Evolutionary conservation across 1,140 invertebrate species (phyloP), one percentile per base, ranked within the genome.

Genomic region (Drosophila subpulchrella): DNA sequence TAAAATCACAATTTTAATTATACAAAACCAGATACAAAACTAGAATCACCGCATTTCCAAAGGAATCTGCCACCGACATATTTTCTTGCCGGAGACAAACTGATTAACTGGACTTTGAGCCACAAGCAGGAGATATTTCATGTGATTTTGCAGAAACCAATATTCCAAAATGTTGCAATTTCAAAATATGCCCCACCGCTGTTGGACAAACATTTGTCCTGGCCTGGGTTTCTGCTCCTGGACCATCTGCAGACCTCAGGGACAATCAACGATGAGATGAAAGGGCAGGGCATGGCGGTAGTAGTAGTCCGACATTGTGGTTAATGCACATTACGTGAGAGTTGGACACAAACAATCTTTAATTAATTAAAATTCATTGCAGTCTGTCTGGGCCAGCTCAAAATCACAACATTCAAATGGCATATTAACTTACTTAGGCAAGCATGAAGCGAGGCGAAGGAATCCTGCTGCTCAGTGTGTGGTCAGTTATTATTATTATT

Each of bases 371-470:
- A 86, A 88, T 86, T 86, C 82, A 86, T 83, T 50, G 56, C 51
- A 56, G 56, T 46, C 44, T 67, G 53, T 71, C 63, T 53, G 51
- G 51, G 61, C 15, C 61, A 46, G 42, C 46, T 72, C 62, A 57
- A 57, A 79, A 78, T 88, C 83, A 79, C 71, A 82, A 68, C 83
- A 86, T 88, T 82, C 75, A 73, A 88, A 86, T 86, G 83, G 71
- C 83, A 86, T 88, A 86, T 86, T 86, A 86, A 86, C 83, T 88
- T 79, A 83, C 83, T 86, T 80, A 86, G 66, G 78, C 71, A 89
- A 77, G 83, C 79, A 80, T 60, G 63, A 79, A 47, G 44, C 63
- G 10, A 39, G 50, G 54, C 36, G 15, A 36, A 50, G 61, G 44
- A 46, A 15, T 36, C 65, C 72, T 54, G 32, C n/a, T 20, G 63